phyloP scores from a whole-genome alignment of 2,888 invertebrate genomes.

The Chouioia cunea region DNA sequence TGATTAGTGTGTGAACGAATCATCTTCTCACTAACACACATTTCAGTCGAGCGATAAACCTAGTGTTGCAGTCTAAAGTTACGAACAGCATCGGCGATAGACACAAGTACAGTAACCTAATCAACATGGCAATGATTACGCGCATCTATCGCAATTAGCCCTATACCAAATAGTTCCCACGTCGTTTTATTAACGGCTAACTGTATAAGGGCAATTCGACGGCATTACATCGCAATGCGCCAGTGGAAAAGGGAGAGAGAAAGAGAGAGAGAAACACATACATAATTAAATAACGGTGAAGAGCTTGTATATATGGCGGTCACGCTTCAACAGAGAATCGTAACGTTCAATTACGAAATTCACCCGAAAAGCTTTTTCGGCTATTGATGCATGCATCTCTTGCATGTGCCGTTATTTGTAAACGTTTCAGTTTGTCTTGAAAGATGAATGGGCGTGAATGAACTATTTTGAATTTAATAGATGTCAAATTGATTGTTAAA shows the following conservation, averaged over 20 bases:
- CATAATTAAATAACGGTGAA: conserved; percentile 42
- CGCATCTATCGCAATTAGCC: too few species aligned
- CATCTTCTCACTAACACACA: too few species aligned
- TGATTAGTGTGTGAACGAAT: too few species aligned
- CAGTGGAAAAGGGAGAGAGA: background rate
- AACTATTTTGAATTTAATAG: too few species aligned
- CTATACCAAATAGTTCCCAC: conserved; percentile 32
- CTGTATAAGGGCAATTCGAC: conserved; percentile 39
- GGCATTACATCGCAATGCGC: conserved; percentile 19
- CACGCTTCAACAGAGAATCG: conserved; percentile 14
- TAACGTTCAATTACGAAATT: conserved; percentile 36
- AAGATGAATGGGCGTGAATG: background rate
- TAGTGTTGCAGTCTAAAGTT: too few species aligned
- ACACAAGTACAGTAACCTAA: too few species aligned
- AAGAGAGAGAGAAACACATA: background rate
- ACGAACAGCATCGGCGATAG: background rate
- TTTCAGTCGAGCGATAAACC: too few species aligned
- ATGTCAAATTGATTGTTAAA: too few species aligned
- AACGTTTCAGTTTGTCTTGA: background rate
- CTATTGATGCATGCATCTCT: background rate
- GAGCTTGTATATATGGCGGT: background rate
- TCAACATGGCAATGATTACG: too few species aligned
- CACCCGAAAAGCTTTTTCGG: conserved; percentile 9
- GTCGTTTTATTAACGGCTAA: conserved; percentile 30
- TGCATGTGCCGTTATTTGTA: conserved; percentile 43